Evolutionary conservation across 2,113 vertebrate species (phyloP).

Genomic region (Menidia beryllina): DNA sequence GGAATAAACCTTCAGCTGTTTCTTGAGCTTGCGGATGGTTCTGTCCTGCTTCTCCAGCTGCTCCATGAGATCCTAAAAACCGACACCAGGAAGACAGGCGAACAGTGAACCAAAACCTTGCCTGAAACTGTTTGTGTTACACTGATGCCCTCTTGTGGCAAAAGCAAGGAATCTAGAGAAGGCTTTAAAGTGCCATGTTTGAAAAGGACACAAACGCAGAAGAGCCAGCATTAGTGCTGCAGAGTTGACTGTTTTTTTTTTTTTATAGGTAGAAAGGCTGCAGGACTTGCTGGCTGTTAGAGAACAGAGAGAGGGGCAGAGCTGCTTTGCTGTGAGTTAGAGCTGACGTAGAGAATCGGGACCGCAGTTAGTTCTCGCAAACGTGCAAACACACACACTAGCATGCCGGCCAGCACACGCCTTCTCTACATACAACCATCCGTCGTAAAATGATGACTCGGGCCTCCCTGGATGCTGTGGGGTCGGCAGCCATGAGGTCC

Average conservation of each 20-base stretch:
- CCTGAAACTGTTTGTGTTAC: neutral
- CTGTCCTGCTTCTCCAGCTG: slow-evolving; percentile 99
- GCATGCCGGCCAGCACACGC: slow-evolving; percentile 41
- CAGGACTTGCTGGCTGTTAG: slow-evolving; percentile 45
- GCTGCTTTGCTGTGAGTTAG: slow-evolving; percentile 76
- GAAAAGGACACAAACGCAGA: slow-evolving; percentile 49
- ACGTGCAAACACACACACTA: slow-evolving; percentile 34
- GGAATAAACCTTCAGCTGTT: slow-evolving; percentile 97
- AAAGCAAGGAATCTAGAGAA: slow-evolving; percentile 2
- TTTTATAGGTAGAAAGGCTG: slow-evolving; percentile 57
- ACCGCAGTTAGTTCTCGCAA: slow-evolving; percentile 79
- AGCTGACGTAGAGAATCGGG: slow-evolving; percentile 65
- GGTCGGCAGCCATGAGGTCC: slow-evolving; percentile 93
- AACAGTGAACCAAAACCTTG: slow-evolving; percentile 26
- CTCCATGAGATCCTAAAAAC: slow-evolving; percentile 93
- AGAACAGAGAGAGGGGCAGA: slow-evolving; percentile 30
- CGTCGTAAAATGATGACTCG: slow-evolving; percentile 95
- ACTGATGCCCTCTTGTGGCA: slow-evolving; percentile 34
- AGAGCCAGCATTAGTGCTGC: slow-evolving; percentile 51
- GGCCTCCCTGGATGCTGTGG: slow-evolving; percentile 90
- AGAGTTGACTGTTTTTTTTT: slow-evolving; percentile 62
- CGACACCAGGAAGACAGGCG: neutral
- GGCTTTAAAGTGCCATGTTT: neutral
- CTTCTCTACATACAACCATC: slow-evolving; percentile 97
- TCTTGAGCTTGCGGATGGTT: slow-evolving; percentile 98